Percentiles rank a stretch among this genome's conserved stretches.
These are phyloP conservation scores for Magallana angulata DNA, from an alignment of 1,140 invertebrate genomes.

Conservation along the genomic window DNA sequence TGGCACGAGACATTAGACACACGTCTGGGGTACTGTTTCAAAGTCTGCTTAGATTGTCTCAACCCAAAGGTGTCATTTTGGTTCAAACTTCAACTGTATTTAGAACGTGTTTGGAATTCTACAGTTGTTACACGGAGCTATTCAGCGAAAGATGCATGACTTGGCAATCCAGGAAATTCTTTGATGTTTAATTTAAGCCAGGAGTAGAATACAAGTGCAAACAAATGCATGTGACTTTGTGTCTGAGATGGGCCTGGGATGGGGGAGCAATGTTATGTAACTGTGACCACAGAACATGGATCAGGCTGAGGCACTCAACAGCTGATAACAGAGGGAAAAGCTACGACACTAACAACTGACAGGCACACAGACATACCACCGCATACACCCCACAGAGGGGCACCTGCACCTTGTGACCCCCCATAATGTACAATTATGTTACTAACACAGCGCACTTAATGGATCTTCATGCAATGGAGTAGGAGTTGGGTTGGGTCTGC, in stretches of 20 bases:
- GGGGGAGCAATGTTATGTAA: background rate
- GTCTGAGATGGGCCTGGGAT: background rate
- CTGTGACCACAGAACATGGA: background rate
- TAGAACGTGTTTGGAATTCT: background rate
- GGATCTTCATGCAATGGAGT: too few species aligned
- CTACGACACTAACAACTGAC: background rate
- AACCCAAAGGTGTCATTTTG: background rate
- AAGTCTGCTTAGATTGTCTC: background rate
- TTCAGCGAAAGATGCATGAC: slow-evolving; percentile 12
- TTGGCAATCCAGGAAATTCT: slow-evolving; percentile 33
- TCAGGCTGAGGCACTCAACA: background rate
- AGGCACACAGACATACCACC: background rate
- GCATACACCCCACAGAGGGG: too few species aligned
- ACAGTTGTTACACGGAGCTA: background rate
- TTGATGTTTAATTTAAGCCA: slow-evolving; percentile 31
- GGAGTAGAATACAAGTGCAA: slow-evolving; percentile 5
- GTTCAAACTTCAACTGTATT: background rate
- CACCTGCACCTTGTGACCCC: too few species aligned
- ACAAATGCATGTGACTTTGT: slow-evolving; percentile 18
- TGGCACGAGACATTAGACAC: background rate
- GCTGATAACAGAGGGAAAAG: slow-evolving; percentile 7
- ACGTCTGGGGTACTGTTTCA: background rate
- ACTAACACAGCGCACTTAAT: too few species aligned
- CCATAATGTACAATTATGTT: too few species aligned
- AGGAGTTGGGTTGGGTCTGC: too few species aligned